A percentile compares a stretch with the other conserved stretches of the same genome.
Conservation (phyloP, 2,113 vertebrate species). For the Strix aluco region DNA sequence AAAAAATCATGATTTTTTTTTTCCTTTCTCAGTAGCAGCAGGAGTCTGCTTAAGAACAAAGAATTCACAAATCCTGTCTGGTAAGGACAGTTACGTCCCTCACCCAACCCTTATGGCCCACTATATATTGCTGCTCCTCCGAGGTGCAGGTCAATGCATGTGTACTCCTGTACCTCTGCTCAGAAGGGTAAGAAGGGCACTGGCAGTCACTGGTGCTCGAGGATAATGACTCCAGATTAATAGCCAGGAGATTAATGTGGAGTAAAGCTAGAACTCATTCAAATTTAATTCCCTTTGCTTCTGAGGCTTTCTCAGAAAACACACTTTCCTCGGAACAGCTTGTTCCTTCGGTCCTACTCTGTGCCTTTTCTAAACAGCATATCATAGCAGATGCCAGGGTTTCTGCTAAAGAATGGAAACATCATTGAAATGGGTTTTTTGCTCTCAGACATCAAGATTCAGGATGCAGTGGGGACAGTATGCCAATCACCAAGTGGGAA, state of each 20-base stretch:
- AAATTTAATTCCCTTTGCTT: neutral
- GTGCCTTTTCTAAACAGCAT: neutral
- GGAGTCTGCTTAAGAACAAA: neutral
- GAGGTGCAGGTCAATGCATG: neutral
- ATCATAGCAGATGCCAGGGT: neutral
- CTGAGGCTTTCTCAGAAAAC: neutral
- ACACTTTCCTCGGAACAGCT: neutral
- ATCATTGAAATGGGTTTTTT: neutral
- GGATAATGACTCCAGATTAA: neutral
- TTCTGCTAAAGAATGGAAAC: neutral
- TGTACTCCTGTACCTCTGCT: neutral
- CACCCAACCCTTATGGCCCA: neutral
- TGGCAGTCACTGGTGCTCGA: neutral
- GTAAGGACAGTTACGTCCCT: neutral
- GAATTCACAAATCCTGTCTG: neutral
- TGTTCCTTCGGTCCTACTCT: neutral
- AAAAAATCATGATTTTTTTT: neutral
- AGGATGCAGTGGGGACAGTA: neutral
- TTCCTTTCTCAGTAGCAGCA: neutral
- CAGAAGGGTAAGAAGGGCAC: neutral
- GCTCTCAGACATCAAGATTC: neutral
- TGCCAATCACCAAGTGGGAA: neutral
- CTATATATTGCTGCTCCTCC: neutral
- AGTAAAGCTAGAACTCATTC: slow-evolving; percentile 12
- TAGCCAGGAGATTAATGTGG: neutral